Evolutionary conservation across 2,797 vertebrate species (phyloP).

Genomic region (Dryobates pubescens): DNA sequence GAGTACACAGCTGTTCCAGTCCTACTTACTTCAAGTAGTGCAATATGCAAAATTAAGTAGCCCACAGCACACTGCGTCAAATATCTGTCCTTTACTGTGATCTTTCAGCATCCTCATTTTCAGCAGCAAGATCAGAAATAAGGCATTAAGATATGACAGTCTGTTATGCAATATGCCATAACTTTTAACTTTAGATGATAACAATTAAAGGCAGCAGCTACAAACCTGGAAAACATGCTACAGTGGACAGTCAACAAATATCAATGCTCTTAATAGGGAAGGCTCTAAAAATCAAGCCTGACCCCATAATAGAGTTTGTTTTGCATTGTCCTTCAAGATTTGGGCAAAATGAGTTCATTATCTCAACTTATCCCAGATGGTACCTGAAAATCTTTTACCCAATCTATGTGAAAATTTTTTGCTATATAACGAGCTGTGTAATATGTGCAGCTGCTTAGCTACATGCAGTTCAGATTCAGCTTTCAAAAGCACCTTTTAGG

Average conservation of each 20-base stretch:
- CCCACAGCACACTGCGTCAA: neutral
- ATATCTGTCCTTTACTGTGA: neutral
- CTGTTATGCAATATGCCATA: neutral
- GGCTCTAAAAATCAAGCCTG: neutral
- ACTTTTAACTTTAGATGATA: neutral
- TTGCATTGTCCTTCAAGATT: conserved; percentile 10
- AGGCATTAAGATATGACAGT: neutral
- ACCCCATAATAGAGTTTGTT: neutral
- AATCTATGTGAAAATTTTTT: neutral
- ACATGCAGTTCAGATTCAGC: neutral
- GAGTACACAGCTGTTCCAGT: conserved; percentile 21
- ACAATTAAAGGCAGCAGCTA: neutral
- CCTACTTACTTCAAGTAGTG: neutral
- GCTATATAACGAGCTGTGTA: neutral
- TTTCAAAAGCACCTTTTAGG: neutral
- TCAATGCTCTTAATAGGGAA: neutral
- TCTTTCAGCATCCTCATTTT: neutral
- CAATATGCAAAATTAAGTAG: neutral
- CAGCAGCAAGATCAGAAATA: neutral
- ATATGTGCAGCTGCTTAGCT: neutral
- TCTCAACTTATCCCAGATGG: neutral
- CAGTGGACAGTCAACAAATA: neutral
- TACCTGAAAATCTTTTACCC: neutral
- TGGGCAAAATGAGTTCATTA: neutral
- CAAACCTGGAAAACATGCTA: neutral